Evolutionary conservation across 1,140 invertebrate species (phyloP), one percentile per base, ranked within the genome.

Genomic region (Caenorhabditis latens): DNA sequence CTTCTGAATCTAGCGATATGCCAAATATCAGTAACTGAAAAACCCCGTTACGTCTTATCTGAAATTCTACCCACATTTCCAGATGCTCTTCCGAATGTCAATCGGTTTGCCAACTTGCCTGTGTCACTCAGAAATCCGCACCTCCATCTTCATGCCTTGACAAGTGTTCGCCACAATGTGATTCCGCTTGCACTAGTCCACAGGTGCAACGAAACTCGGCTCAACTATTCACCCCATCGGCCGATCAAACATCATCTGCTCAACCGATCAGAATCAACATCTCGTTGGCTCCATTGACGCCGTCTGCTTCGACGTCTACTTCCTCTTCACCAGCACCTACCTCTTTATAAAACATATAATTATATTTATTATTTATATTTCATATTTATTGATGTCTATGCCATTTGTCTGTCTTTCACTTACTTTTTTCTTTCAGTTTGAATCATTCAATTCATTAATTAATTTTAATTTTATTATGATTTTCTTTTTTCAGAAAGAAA

Each of bases 41-140:
- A 32, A 32, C 0, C 0, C 0, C 32, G 1, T 32, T 32, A 0
- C 2, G 32, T 32, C 32, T 32, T 32, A 32, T 32, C 32, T 32
- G 32, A 32, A 32, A 32, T 32, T 32, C 32, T 32, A 32, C 1
- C 58, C 4, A 0, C 19, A n/a, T 24, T 58, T 83, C 42, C 82
- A 84, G 84, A 53, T 85, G 84, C 65, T 85, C 84, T 6, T 85
- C 84, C 40, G 84, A 85, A 48, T 85, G 84, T 32, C 84, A 85
- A 67, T 75, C 63, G 8, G 84, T 85, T 0, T 85, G 84, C 65
- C 84, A 85, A 40, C 53, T 85, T 6, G 84, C 84, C 65, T 85
- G 84, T 50, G 63, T 67, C 7, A 79, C 63, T 16, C 84, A 85
- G 43, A 85, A 85, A 79, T 79, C 71, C n/a, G 65, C 84, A 11